These are phyloP conservation scores for Megalops cyprinoides DNA, from an alignment of 2,797 vertebrate genomes.

Conservation along the genomic window DNA sequence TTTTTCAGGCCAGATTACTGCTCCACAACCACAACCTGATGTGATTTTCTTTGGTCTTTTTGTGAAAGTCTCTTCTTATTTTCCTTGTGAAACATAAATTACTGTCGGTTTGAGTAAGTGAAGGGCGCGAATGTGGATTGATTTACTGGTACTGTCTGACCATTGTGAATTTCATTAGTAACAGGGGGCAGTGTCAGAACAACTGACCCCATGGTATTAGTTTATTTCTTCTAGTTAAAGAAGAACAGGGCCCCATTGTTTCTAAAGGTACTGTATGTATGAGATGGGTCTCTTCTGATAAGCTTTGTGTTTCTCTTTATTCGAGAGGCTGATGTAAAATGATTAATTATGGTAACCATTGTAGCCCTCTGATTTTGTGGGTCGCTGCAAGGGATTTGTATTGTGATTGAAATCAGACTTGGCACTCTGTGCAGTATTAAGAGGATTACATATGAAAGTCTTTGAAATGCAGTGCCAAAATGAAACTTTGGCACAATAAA, in stretches of 20 bases:
- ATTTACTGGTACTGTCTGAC: neutral
- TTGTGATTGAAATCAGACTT: neutral
- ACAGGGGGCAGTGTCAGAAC: too few species aligned
- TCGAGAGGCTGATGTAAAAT: neutral
- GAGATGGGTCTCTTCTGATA: neutral
- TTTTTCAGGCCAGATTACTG: too few species aligned
- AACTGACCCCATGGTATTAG: too few species aligned
- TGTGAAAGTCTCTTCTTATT: neutral
- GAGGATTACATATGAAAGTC: neutral
- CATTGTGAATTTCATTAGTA: neutral
- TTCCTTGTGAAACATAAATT: neutral
- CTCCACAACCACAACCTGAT: too few species aligned
- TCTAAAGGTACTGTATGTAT: neutral
- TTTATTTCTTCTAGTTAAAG: neutral
- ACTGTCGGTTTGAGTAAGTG: neutral
- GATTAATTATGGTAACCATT: neutral
- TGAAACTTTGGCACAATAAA: neutral
- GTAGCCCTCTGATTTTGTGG: neutral
- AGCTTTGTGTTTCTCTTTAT: neutral
- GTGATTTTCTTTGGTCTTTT: neutral
- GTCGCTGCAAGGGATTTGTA: neutral
- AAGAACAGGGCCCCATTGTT: neutral
- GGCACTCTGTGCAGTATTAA: neutral
- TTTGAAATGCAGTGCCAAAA: neutral
- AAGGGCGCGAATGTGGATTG: neutral